Base-by-base conservation (phyloP, 2,888 invertebrate species). In the Hartigia nigra region DNA sequence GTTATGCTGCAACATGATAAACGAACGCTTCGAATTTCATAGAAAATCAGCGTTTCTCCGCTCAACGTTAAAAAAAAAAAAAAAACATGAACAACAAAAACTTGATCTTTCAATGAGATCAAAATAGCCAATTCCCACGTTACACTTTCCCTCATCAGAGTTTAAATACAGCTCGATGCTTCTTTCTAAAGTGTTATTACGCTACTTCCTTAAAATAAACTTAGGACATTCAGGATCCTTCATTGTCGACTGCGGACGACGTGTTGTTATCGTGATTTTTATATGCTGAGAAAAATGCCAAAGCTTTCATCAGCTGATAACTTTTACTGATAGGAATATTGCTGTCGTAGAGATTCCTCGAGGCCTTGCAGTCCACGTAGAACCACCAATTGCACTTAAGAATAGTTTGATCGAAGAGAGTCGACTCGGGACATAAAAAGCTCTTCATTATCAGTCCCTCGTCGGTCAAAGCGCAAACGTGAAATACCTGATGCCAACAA, bases 341-440 rank as follows among this genome's bases (percentile, higher is more conserved):
- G 23, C 97, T 97, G 87, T 97, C 97, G 90, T 97, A 98, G 36
- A 97, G 92, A 83, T 94, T 94, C 85, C 94, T 95, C 34, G 97
- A 96, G 78, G 95, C 94, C 91, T 96, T 96, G 92, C 98, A 98
- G 90, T 97, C 97, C 0, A 97, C 97, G 91, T 97, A 97, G 93
- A 97, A 97, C 97, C 97, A 97, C 97, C 97, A 97, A 91, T 97
- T 97, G 92, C 98, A 98, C 90, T 97, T 97, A 9, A 98, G 93
- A 82, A 98, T 96, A 34, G 97, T 96, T 91, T 97, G 97, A 89
- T 98, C 97, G 92, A 98, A 98, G 77, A 97, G 93, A 0, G 98
- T 98, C 39, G 96, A 97, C 91, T 97, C 97, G 0, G 97, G 97
- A 89, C 97, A 98, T 74, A 97, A 93, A 92, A 98, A 98, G 75